A percentile compares a stretch with the other conserved stretches of the same genome.
phyloP scores from a whole-genome alignment of 2,113 vertebrate species.

The Siniperca knerii region DNA sequence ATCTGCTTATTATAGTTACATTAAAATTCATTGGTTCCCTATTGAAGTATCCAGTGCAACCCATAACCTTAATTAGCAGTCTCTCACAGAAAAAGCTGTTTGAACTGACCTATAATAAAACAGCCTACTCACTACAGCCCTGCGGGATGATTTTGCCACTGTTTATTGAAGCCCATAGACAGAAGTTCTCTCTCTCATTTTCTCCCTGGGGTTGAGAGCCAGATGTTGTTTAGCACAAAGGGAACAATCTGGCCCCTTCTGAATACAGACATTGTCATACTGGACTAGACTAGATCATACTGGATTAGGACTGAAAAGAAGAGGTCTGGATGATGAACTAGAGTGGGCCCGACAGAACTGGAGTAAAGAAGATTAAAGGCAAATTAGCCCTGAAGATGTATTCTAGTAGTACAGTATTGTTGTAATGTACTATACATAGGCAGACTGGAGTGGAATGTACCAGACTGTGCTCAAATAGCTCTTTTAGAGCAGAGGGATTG shows the following conservation, averaged over 20 bases:
- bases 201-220: slow-evolving; percentile 59
- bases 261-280: slow-evolving; percentile 43
- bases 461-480: slow-evolving; percentile 54
- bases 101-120: slow-evolving; percentile 39
- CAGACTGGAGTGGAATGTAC: slow-evolving; percentile 36
- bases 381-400: slow-evolving; percentile 28
- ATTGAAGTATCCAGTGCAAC: slow-evolving; percentile 1
- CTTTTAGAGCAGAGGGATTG: slow-evolving; percentile 49
- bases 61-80: slow-evolving; percentile 20
- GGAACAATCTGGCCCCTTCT: slow-evolving; percentile 46
- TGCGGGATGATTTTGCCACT: slow-evolving; percentile 28
- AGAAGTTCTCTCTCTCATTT: slow-evolving; percentile 41
- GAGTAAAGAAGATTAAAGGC: slow-evolving; percentile 15
- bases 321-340: slow-evolving; percentile 2
- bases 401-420: neutral
- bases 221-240: slow-evolving; percentile 63
- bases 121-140: slow-evolving; percentile 28
- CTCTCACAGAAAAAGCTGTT: slow-evolving; percentile 2
- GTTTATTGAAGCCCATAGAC: slow-evolving; percentile 59
- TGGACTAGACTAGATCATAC: slow-evolving; percentile 43
- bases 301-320: slow-evolving; percentile 32
- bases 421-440: slow-evolving; percentile 35
- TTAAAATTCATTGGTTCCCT: neutral
- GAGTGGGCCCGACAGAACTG: neutral
- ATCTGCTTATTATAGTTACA: slow-evolving; percentile 2